Base-by-base conservation (phyloP, 2,888 invertebrate species). In the Fragum fragum region DNA sequence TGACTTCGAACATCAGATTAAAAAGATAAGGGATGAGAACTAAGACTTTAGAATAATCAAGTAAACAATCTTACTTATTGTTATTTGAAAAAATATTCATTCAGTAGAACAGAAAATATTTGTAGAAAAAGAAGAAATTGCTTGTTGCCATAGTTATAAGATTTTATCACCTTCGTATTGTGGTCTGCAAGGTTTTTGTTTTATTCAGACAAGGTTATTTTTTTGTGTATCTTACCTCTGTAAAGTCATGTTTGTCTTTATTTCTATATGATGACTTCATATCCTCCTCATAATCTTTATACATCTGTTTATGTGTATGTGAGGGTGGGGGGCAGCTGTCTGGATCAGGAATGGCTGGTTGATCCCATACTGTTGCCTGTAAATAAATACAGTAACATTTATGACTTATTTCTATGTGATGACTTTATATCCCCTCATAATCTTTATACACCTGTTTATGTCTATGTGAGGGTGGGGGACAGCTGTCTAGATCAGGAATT, bases 331-430 rank as follows among this genome's bases (percentile, higher is more conserved):
- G 89, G 16, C 89, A 72, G 52, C 89, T 85, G 23, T 91, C 89
- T 18, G 91, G 89, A 42, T 90, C 89, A 9, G 90, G 89, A 18
- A 92, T 89, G 26, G 91, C 88, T 0, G 83, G 87, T 26, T 79
- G 85, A 72, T 92, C 92, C 92, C 92, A 92, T 0, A 89, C 92
- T 73, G 86, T 86, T 1, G 87, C 88, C 91, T 91, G 78, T n/a
- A 57, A 57, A 26, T 1, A 53, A 9, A n/a, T 21, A 53, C 23
- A 53, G n/a, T 14, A 53, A n/a, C n/a, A 1, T 53, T 53, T 53
- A 6, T 18, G n/a, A 52, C 42, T 88, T 87, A n/a, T 78, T 85
- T 80, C 88, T 86, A 70, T 92, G 93, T 0, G 90, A 84, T 28
- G 88, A 73, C 59, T 90, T 91, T 90, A 92, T 91, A 14, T 92